A percentile compares a stretch with the other conserved stretches of the same genome.
phyloP scores from a whole-genome alignment of 2,888 invertebrate species.

The Incurvaria masculella region DNA sequence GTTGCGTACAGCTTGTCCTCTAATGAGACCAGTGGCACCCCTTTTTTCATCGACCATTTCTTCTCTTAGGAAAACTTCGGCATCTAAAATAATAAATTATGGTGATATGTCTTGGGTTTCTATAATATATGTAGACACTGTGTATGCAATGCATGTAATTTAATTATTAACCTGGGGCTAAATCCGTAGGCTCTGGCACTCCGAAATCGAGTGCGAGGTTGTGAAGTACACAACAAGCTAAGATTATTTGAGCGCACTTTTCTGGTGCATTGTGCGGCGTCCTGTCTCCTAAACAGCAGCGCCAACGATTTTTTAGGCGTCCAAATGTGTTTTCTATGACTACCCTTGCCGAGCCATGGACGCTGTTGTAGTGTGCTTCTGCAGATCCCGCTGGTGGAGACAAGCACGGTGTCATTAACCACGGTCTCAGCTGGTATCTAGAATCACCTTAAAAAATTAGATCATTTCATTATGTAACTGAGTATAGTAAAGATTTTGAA shows the following conservation, averaged over 20 bases:
- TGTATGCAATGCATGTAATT: no score
- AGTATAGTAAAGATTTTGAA: no score
- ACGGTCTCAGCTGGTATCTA: constrained; percentile 19
- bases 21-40: no score
- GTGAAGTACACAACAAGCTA: constrained; percentile 20
- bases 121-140: no score
- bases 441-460: constrained; percentile 18
- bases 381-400: constrained; percentile 13
- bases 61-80: no score
- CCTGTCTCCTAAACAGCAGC: constrained; percentile 18
- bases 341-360: constrained; percentile 15
- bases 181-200: neutral
- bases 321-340: constrained; percentile 18
- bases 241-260: constrained; percentile 19
- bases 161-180: neutral
- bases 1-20: no score
- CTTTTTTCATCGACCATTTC: no score
- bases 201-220: constrained; percentile 14
- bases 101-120: no score
- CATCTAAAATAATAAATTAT: no score
- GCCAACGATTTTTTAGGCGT: constrained; percentile 18
- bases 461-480: no score
- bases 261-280: constrained; percentile 17
- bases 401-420: constrained; percentile 20
- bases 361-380: constrained; percentile 13